Base-by-base conservation (phyloP, 2,888 invertebrate species). In the Drosophila demipolita region DNA sequence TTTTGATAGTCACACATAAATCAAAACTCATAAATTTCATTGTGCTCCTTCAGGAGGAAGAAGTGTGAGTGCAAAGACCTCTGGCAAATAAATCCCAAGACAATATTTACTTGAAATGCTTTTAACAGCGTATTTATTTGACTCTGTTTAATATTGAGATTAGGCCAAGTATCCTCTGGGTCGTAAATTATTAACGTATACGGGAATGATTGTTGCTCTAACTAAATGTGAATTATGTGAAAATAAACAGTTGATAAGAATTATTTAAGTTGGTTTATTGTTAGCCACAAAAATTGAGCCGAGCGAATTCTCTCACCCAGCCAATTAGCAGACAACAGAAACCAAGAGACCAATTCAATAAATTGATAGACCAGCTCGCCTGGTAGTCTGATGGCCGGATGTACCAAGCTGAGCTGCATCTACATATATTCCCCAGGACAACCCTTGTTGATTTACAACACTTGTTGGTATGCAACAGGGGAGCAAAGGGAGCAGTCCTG, bases 21-120 rank as follows among this genome's bases (percentile, higher is more conserved):
- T 82, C 75, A 78, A 65, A 75, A 48, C 69, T 52, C 82, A 82
- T 82, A 71, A 70, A 82, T 82, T 69, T 74, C 74, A 73, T 80
- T 67, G 73, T 7, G 7, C 12, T 45, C 12, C 3, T 20, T 20
- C 8, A 12, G 17, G 17, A 11, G 38, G 0, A 17, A 17, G 20
- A 17, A 15, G 40, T 29, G 4, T 11, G 29, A 23, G 33, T 55
- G 36, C 45, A 1, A 15, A 1, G 3, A 5, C 7, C 45, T 20
- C 12, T 12, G 52, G 38, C 54, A 20, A 42, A 53, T 32, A 62
- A 76, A 40, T 66, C 55, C 66, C 55, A 49, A 57, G 52, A 36
- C 32, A 55, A 53, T 23, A 26, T 50, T 6, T 35, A 69, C 68
- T 64, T 66, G 29, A 67, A 55, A 62, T 66, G 67, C 63, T 65